A percentile compares a stretch with the other conserved stretches of the same genome.
Evolutionary conservation across 2,888 invertebrate species (phyloP).

Genomic region (Xanthorhoe spadicearia): DNA sequence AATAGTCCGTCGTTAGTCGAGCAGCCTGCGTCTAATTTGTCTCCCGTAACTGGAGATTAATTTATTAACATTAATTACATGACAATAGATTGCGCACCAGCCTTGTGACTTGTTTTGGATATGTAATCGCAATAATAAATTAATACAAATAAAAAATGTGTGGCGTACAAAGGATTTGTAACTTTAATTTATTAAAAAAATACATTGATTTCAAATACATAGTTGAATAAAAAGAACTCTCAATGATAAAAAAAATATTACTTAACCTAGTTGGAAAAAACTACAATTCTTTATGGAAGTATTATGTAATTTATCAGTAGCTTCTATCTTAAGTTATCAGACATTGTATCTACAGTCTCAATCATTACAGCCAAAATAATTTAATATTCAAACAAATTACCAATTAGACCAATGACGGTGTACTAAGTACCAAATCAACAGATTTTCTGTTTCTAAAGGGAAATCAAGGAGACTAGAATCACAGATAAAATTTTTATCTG

Average conservation of each 20-base stretch:
- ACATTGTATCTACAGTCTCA: neutral
- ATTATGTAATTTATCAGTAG: too few relatives aligned
- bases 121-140: constrained; percentile 4
- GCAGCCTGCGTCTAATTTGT: constrained; percentile 84
- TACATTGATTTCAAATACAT: too few relatives aligned
- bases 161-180: neutral
- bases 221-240: too few relatives aligned
- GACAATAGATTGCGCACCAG: constrained; percentile 66
- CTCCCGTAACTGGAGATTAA: constrained; percentile 82
- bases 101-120: constrained; percentile 31
- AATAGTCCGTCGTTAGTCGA: constrained; percentile 84
- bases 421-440: too few relatives aligned
- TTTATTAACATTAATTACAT: constrained; percentile 83
- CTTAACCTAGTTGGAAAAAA: too few relatives aligned
- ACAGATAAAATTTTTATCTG: too few relatives aligned
- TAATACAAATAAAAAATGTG: neutral
- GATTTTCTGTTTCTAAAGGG: too few relatives aligned
- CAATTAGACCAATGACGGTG: too few relatives aligned
- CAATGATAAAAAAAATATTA: too few relatives aligned
- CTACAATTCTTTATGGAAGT: too few relatives aligned
- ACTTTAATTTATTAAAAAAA: too few relatives aligned
- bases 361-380: neutral
- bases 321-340: constrained; percentile 5
- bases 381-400: neutral
- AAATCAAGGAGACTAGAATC: too few relatives aligned